phyloP scores from a whole-genome alignment of 1,140 invertebrate genomes.

The Oscheius sp. region DNA sequence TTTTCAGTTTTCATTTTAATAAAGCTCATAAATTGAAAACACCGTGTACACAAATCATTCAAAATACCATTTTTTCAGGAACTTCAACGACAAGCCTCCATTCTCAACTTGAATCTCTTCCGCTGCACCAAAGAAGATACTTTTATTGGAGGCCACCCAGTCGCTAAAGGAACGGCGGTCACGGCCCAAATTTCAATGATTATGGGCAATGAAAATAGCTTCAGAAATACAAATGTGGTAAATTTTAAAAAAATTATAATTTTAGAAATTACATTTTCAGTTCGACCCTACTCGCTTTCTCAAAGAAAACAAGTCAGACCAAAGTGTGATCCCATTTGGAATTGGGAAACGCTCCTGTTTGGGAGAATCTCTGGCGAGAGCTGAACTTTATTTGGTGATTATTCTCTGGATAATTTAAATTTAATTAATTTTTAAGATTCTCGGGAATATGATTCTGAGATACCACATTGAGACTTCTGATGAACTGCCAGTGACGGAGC shows the following conservation, averaged over 20 bases:
- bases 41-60: too few relatives aligned
- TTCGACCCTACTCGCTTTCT: slow-evolving; percentile 22
- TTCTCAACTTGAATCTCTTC: slow-evolving; percentile 33
- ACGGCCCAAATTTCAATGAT: slow-evolving; percentile 25
- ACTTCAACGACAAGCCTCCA: slow-evolving; percentile 32
- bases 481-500: neutral
- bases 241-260: too few relatives aligned
- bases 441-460: slow-evolving; percentile 23
- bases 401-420: too few relatives aligned
- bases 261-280: too few relatives aligned
- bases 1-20: too few relatives aligned
- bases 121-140: slow-evolving; percentile 17
- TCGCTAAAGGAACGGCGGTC: slow-evolving; percentile 16
- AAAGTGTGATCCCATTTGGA: slow-evolving; percentile 38
- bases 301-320: slow-evolving; percentile 7
- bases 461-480: neutral
- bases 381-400: slow-evolving; percentile 33
- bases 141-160: neutral
- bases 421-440: slow-evolving; percentile 33
- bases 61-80: too few relatives aligned
- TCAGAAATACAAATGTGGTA: too few relatives aligned
- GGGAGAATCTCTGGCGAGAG: slow-evolving; percentile 25
- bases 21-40: too few relatives aligned
- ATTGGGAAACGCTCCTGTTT: slow-evolving; percentile 35
- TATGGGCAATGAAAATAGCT: slow-evolving; percentile 21